Evolutionary conservation across 2,888 invertebrate genomes (phyloP), one percentile per base, ranked within the genome.

Genomic region (Tipula lateralis): DNA sequence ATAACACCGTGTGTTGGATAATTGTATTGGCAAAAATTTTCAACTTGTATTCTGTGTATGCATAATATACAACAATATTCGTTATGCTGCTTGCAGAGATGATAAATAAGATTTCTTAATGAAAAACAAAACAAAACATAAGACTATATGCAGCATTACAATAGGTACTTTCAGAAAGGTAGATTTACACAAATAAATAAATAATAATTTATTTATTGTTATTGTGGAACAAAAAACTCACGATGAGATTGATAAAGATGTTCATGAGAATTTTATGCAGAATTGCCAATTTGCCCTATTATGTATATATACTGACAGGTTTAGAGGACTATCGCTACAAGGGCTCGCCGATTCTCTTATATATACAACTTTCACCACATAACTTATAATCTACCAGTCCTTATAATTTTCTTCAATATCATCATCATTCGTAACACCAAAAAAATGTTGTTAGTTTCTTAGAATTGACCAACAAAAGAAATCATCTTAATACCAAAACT

Each of bases 401-500:
- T 66, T 66, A 66, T 66, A 66, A 66, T 24, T 44, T 66, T 66
- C 66, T 66, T 24, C 12, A 66, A 66, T 66, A 66, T 66, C 66
- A 66, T 66, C 66, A n/a, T 66, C 66, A 66, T 24, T 24, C 44
- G n/a, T 24, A 66, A 24, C 9, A 66, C 2, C 19, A 66, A 44
- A 6, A 44, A 44, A 44, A 66, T n/a, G n/a, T 44, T 66, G 66
- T 66, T 66, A 66, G 24, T 24, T 66, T 66, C 66, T 66, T 24
- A 24, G 66, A 66, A 66, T 66, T 24, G 66, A 66, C 24, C 66
- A 66, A 66, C 66, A 66, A 66, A 66, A 66, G 66, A 66, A 66
- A 66, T 66, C 66, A 66, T 66, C 66, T 66, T 24, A 3, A 0
- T 66, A 19, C 9, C 39, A 66, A 66, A 24, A 24, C 16, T 50